Conservation (phyloP, 2,888 invertebrate genomes). For the Empis livida region DNA sequence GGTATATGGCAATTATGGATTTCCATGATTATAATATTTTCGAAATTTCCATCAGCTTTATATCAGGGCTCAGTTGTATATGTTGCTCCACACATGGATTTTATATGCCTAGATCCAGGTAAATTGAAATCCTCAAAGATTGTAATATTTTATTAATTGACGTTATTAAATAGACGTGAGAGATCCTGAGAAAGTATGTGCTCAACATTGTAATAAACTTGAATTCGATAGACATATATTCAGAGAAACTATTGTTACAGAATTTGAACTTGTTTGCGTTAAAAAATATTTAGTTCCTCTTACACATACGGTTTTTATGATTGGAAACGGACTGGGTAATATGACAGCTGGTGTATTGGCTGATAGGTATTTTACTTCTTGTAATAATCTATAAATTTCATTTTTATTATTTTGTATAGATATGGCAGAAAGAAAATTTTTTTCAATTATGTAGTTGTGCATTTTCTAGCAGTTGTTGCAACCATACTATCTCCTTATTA, state of each 20-base stretch:
- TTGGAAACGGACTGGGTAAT: conserved; percentile 62
- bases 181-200: conserved; percentile 26
- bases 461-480: too few species aligned
- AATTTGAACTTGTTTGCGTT: conserved; percentile 55
- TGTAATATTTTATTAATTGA: too few species aligned
- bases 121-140: too few species aligned
- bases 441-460: too few species aligned
- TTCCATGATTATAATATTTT: conserved; percentile 49
- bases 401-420: too few species aligned
- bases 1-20: conserved; percentile 61
- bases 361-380: conserved; percentile 46
- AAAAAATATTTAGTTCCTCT: conserved; percentile 49
- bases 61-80: conserved; percentile 63
- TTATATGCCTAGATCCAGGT: too few species aligned
- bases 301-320: conserved; percentile 67
- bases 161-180: too few species aligned
- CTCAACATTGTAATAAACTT: conserved; percentile 41
- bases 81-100: conserved; percentile 40
- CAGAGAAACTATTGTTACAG: conserved; percentile 55
- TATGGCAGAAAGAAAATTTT: too few species aligned
- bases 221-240: conserved; percentile 51
- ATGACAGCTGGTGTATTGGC: conserved; percentile 60
- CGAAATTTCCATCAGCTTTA: conserved; percentile 64
- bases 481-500: too few species aligned
- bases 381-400: too few species aligned